These are phyloP conservation scores for Stictonetta naevosa DNA, from an alignment of 2,113 vertebrate genomes.

Conservation along the genomic window DNA sequence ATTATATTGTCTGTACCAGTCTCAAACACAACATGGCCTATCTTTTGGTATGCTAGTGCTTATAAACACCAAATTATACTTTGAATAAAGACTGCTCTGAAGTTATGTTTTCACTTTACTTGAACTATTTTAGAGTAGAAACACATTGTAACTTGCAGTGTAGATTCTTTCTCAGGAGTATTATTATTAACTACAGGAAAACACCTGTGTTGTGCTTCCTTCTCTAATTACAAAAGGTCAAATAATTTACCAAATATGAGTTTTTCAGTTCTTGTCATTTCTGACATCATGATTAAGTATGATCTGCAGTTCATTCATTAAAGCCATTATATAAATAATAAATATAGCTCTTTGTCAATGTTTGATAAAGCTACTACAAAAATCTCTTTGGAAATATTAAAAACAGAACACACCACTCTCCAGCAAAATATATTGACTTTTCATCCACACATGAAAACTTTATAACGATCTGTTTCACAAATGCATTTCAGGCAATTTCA, in stretches of 20 bases:
- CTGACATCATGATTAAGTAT: slow-evolving; percentile 49
- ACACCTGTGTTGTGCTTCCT: slow-evolving; percentile 71
- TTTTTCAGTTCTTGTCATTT: slow-evolving; percentile 57
- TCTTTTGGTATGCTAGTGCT: slow-evolving; percentile 26
- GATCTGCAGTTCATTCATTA: slow-evolving; percentile 60
- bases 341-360: slow-evolving; percentile 56
- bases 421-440: not conserved
- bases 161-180: slow-evolving; percentile 48
- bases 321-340: slow-evolving; percentile 63
- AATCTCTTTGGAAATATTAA: not conserved
- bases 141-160: slow-evolving; percentile 48
- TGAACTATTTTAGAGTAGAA: slow-evolving; percentile 68
- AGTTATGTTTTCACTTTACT: slow-evolving; percentile 54
- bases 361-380: slow-evolving; percentile 55
- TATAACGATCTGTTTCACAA: not conserved
- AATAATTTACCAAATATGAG: slow-evolving; percentile 9
- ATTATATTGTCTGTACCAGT: slow-evolving; percentile 37
- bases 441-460: not conserved
- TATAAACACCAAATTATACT: slow-evolving; percentile 34
- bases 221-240: slow-evolving; percentile 65
- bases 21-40: slow-evolving; percentile 42
- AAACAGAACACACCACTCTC: not conserved
- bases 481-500: slow-evolving; percentile 11
- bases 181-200: slow-evolving; percentile 60
- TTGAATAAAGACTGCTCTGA: not conserved